Evolutionary conservation across 2,888 invertebrate species (phyloP).

Genomic region (Lycophotia porphyrea): DNA sequence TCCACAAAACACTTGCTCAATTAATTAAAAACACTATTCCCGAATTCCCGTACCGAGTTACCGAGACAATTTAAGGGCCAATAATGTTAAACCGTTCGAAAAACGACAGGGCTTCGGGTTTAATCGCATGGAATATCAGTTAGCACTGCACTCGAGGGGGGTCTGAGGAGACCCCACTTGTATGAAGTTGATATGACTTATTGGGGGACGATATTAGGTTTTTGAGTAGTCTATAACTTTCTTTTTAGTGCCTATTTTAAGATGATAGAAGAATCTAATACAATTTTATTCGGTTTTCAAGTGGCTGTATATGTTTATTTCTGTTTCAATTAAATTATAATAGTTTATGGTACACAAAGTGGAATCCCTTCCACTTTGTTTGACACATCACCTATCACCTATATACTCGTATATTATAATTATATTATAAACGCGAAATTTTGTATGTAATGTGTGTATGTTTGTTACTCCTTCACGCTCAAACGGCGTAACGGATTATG

Average conservation of each 20-base stretch:
- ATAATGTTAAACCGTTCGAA: conserved; percentile 71
- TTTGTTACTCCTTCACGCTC: no score
- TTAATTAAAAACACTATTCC: conserved; percentile 37
- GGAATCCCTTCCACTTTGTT: no score
- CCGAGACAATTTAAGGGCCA: conserved; percentile 64
- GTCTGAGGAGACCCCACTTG: conserved; percentile 38
- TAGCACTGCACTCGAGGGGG: conserved; percentile 53
- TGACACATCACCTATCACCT: no score
- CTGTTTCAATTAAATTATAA: not conserved
- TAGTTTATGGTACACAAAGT: not conserved
- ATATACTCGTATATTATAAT: no score
- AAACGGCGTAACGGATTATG: no score
- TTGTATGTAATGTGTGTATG: no score
- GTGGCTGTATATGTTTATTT: conserved; percentile 1
- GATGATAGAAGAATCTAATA: conserved; percentile 46
- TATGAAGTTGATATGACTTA: conserved; percentile 38
- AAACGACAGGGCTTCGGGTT: conserved; percentile 64
- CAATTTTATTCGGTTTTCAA: conserved; percentile 3
- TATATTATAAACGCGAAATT: no score
- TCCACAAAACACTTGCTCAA: not conserved
- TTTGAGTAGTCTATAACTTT: conserved; percentile 35
- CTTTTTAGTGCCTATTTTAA: conserved; percentile 26
- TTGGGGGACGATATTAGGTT: conserved; percentile 24
- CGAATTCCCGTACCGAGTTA: conserved; percentile 29
- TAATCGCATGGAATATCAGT: conserved; percentile 70